Evolutionary conservation across 2,888 invertebrate species (phyloP).

Genomic region (Erebia ligea): DNA sequence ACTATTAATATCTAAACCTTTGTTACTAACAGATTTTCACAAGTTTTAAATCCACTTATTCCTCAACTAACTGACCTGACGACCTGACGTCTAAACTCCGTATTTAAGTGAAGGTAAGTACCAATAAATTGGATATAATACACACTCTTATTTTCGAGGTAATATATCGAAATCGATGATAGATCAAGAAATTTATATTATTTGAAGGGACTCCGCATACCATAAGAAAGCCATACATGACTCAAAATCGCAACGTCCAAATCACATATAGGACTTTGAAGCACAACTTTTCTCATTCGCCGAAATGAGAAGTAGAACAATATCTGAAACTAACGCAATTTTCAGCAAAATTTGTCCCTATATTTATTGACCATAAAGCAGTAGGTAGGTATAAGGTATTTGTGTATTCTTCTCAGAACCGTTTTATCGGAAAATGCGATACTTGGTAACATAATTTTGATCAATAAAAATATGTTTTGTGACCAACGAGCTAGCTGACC

Average conservation of each 20-base stretch:
- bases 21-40: no score
- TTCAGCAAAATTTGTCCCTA: constrained; percentile 13
- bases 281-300: constrained; percentile 34
- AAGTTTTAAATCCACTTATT: no score
- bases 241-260: background rate
- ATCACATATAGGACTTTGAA: background rate
- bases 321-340: constrained; percentile 23
- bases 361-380: constrained; percentile 15
- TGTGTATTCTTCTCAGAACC: constrained; percentile 1
- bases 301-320: constrained; percentile 20
- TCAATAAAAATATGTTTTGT: background rate
- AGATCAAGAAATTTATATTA: no score
- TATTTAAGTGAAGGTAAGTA: no score
- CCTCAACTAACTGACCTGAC: no score
- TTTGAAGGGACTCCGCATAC: background rate
- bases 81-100: no score
- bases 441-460: background rate
- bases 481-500: no score
- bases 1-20: no score
- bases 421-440: constrained; percentile 1
- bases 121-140: no score
- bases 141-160: no score
- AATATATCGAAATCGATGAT: no score
- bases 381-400: background rate
- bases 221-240: background rate